Evolutionary conservation across 2,113 vertebrate genomes (phyloP).

Genomic region (Theristicus caerulescens): DNA sequence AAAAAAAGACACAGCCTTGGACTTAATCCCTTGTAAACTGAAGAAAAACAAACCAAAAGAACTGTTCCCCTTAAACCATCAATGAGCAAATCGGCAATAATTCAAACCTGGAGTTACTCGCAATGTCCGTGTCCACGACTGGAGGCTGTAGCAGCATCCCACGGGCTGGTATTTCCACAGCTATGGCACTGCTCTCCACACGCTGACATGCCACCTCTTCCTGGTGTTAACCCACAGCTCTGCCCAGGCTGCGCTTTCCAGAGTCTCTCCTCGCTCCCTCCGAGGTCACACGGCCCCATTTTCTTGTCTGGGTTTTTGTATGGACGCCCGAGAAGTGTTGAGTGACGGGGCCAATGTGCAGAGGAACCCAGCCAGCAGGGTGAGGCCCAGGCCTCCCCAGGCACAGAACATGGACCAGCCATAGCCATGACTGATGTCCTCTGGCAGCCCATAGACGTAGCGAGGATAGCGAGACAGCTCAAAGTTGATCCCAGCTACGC

Average conservation of each 20-base stretch:
- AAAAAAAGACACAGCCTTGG: slow-evolving; percentile 53
- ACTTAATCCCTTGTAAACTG: slow-evolving; percentile 50
- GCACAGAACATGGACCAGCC: slow-evolving; percentile 98
- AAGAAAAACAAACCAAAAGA: slow-evolving; percentile 51
- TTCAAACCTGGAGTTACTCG: slow-evolving; percentile 53
- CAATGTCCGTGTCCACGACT: not conserved
- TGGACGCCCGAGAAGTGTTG: slow-evolving; percentile 81
- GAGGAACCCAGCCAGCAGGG: slow-evolving; percentile 91
- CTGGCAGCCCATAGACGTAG: slow-evolving; percentile 89
- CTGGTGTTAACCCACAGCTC: slow-evolving; percentile 44
- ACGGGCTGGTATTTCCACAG: not conserved
- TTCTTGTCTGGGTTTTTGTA: slow-evolving; percentile 91
- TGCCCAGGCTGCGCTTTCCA: slow-evolving; percentile 39
- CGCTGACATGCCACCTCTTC: not conserved
- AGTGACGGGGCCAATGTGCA: slow-evolving; percentile 91
- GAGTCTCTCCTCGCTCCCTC: not conserved
- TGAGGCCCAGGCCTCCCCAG: slow-evolving; percentile 92
- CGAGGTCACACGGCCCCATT: slow-evolving; percentile 88
- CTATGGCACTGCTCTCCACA: not conserved
- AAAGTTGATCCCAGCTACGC: slow-evolving; percentile 93
- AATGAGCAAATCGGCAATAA: slow-evolving; percentile 44
- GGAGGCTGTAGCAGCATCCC: slow-evolving; percentile 25
- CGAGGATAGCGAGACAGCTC: slow-evolving; percentile 93
- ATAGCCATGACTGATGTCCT: slow-evolving; percentile 95
- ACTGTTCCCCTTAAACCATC: slow-evolving; percentile 53